Conservation (phyloP, 2,113 vertebrate species). For the Gallinago undulata region DNA sequence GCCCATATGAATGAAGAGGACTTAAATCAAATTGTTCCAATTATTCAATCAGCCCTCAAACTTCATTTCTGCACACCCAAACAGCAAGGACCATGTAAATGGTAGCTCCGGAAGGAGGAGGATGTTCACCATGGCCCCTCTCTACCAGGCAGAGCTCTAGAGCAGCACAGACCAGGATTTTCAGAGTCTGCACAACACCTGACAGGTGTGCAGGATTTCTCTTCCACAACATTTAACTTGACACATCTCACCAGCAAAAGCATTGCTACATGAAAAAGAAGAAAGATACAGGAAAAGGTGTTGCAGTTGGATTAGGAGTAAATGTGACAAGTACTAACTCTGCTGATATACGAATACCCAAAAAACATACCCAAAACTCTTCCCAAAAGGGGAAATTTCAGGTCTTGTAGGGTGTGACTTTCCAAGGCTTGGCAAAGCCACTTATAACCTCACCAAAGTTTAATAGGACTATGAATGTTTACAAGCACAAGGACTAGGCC, state of each 20-base stretch:
- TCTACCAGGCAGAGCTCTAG: background rate
- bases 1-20: background rate
- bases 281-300: background rate
- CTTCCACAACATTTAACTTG: background rate
- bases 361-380: slow-evolving; percentile 5
- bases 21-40: background rate
- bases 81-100: background rate
- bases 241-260: background rate
- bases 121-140: background rate
- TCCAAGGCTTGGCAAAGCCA: slow-evolving; percentile 21
- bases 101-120: fast-evolving
- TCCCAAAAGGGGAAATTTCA: background rate
- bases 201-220: background rate
- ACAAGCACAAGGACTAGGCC: slow-evolving; percentile 44
- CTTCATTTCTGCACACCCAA: background rate
- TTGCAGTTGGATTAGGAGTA: background rate
- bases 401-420: background rate
- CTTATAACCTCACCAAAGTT: slow-evolving; percentile 56
- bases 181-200: background rate
- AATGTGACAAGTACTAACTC: background rate
- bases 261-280: background rate
- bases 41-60: background rate
- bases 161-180: background rate
- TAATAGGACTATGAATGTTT: slow-evolving; percentile 48
- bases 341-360: background rate